phyloP scores from a whole-genome alignment of 2,113 vertebrate genomes.

The Muntiacus muntjak region DNA sequence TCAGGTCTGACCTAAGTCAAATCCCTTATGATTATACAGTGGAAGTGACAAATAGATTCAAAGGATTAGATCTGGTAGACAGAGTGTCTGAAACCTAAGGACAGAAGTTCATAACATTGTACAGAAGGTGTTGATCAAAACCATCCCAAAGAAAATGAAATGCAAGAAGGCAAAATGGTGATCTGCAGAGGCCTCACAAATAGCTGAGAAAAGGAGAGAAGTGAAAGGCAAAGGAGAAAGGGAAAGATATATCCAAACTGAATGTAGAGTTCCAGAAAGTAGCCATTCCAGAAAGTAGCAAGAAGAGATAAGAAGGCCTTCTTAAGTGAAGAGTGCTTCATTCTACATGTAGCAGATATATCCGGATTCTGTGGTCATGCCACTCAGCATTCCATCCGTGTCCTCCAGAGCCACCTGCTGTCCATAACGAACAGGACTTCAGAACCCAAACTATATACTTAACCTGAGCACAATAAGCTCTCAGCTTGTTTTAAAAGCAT shows the following conservation, averaged over 20 bases:
- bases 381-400: neutral
- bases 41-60: neutral
- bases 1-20: neutral
- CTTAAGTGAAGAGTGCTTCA: neutral
- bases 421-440: conserved; percentile 22
- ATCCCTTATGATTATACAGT: neutral
- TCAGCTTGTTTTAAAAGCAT: conserved; percentile 25
- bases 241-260: neutral
- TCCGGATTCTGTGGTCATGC: neutral
- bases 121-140: neutral
- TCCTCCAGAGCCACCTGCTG: conserved; percentile 61
- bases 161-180: neutral
- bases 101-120: neutral
- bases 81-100: neutral
- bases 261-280: neutral
- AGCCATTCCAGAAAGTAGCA: neutral
- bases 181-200: neutral
- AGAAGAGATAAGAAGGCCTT: neutral
- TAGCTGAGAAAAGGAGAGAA: neutral
- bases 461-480: conserved; percentile 40
- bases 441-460: neutral
- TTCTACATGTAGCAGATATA: neutral
- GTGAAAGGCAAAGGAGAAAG: neutral
- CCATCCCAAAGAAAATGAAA: neutral
- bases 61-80: neutral